Base-by-base conservation (phyloP, 2,113 vertebrate species). In the Cranoglanis bouderius region DNA sequence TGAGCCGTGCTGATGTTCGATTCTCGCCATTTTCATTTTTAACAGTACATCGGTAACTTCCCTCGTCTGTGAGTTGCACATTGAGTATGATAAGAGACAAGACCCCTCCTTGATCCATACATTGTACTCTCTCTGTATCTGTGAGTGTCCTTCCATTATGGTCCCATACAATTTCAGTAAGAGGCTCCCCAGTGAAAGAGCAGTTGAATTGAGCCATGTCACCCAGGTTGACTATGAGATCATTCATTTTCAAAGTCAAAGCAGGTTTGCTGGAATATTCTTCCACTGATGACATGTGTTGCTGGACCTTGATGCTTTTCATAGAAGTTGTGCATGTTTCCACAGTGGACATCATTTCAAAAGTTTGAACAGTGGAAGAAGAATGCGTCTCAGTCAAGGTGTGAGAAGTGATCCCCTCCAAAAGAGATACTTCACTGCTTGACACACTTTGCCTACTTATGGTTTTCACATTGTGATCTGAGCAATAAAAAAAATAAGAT, bases 1-100 rank as follows among this genome's bases (percentile, higher is more conserved):
- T 98, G 94, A 99, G 96, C 91, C 94, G 93, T 86, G 96, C 98
- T 72, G 96, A 94, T 12, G 94, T 96, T 92, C 94, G 96, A 94
- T 93, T 96, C 88, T 96, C 93, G 92, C 96, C 96, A 0, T 85
- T 90, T 87, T 93, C 93, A 91, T 95, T 97, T 92, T 92, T 93
- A 78, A 96, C 93, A 53, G 93, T 96, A 92, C 96, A 98, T 93
- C 95, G 91, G 93, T 98, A 97, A 65, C 92, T 55, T 90, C 96
- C 97, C 95, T 97, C 95, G 92, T 98, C 97, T 83, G 90, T 90
- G 85, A 94, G 87, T 29, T 96, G 95, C 70, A 95, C 95, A 75
- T 94, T 93, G 86, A 89, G 89, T 90, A 97, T 96, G 87, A 94
- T 92, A 90, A 98, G 96, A 88, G 95, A 95, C 89, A 96, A 91